Conservation (phyloP, 2,888 invertebrate genomes). For the Coremacera marginata region DNA sequence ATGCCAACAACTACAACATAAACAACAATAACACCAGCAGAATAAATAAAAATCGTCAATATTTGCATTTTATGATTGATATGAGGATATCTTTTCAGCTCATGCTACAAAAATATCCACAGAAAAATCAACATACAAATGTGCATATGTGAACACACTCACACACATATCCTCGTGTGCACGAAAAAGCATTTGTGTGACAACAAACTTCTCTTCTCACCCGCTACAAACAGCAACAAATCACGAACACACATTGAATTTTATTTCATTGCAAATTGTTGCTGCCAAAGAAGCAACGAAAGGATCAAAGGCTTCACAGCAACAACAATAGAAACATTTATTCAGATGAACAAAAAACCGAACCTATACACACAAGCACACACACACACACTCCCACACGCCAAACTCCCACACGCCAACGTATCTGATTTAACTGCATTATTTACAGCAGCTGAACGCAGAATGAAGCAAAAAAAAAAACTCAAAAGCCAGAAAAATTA, state of each 20-base stretch:
- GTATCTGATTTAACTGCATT: not conserved
- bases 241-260: constrained; percentile 29
- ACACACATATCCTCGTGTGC: not conserved
- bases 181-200: too few species aligned
- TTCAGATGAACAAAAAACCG: not conserved
- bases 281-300: not conserved
- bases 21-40: constrained; percentile 45
- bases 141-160: not conserved
- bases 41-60: constrained; percentile 59
- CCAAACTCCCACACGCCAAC: too few species aligned
- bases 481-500: too few species aligned
- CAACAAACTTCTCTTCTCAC: not conserved
- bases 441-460: not conserved
- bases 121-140: not conserved
- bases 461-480: too few species aligned
- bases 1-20: not conserved
- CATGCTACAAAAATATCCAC: not conserved
- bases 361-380: not conserved
- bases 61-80: constrained; percentile 65
- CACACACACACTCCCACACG: too few species aligned
- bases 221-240: constrained; percentile 21
- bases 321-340: not conserved
- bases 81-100: constrained; percentile 44
- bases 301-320: not conserved
- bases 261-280: constrained; percentile 15